These are phyloP conservation scores for Zaprionus gabonicus DNA, from an alignment of 1,140 invertebrate species.

Conservation along the genomic window DNA sequence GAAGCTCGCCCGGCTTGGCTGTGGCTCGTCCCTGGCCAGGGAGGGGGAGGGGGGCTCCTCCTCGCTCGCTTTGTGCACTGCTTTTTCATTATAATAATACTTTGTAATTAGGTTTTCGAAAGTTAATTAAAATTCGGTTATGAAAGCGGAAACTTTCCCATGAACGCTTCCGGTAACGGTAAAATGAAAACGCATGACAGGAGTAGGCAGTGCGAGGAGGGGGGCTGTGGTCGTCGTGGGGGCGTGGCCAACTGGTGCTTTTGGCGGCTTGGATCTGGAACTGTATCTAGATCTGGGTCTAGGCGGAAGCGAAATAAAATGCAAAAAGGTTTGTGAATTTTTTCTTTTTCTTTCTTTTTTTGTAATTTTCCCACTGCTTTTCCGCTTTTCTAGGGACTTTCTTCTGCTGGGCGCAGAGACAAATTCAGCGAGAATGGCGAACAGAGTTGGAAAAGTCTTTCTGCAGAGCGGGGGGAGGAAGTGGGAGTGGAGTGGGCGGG, in stretches of 20 bases:
- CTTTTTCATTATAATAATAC: constrained; percentile 85
- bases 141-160: constrained; percentile 84
- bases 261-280: constrained; percentile 4
- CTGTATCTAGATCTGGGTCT: constrained; percentile 27
- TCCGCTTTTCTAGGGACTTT: background rate
- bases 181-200: constrained; percentile 68
- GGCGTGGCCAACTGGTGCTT: background rate
- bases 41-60: constrained; percentile 5
- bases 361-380: constrained; percentile 43
- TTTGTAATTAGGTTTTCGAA: constrained; percentile 85
- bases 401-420: constrained; percentile 34
- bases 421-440: constrained; percentile 19
- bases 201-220: constrained; percentile 11
- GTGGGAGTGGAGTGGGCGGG: background rate
- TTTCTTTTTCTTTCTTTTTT: too few species aligned
- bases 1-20: constrained; percentile 53
- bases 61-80: constrained; percentile 76
- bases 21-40: constrained; percentile 23
- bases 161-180: constrained; percentile 83
- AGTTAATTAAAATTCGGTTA: constrained; percentile 85
- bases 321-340: constrained; percentile 20
- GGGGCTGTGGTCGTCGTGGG: background rate
- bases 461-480: background rate
- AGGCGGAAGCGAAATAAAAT: constrained; percentile 58
- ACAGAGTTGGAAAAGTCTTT: constrained; percentile 21